Evolutionary conservation across 2,888 invertebrate genomes (phyloP).

Genomic region (Hoplodrina blanda): DNA sequence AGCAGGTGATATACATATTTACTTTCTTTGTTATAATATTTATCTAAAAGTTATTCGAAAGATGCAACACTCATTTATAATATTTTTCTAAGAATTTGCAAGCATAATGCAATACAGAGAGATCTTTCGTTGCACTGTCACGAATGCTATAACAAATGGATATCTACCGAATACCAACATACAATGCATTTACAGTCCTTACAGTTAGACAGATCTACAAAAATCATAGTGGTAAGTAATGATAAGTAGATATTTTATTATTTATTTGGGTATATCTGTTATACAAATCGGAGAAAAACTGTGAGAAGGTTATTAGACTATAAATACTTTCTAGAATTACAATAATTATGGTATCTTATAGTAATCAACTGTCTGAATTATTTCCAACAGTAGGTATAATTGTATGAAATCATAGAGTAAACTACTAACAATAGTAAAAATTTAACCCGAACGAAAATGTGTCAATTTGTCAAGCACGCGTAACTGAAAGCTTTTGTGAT

Average conservation of each 20-base stretch:
- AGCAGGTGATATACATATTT: too few relatives aligned
- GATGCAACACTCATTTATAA: not conserved
- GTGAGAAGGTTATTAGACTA: not conserved
- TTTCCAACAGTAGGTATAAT: not conserved
- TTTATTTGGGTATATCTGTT: constrained; percentile 41
- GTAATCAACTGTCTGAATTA: too few relatives aligned
- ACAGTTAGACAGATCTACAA: constrained; percentile 46
- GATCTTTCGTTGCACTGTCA: constrained; percentile 9
- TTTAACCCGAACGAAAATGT: too few relatives aligned
- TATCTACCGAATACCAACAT: not conserved
- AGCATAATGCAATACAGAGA: not conserved
- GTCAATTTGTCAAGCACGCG: too few relatives aligned
- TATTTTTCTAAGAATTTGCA: constrained; percentile 6
- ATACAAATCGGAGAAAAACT: constrained; percentile 22
- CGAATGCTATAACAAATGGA: constrained; percentile 31
- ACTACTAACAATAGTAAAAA: not conserved
- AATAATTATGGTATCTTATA: not conserved
- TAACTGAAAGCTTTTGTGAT: too few relatives aligned
- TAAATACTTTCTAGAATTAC: not conserved
- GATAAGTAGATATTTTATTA: constrained; percentile 67
- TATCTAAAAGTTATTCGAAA: not conserved
- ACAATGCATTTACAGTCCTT: constrained; percentile 42
- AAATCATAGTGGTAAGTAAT: constrained; percentile 55
- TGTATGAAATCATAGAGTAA: not conserved
- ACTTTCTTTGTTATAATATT: not conserved